Conservation (phyloP, 2,888 invertebrate species). For the Hirtodrosophila histrioides region DNA sequence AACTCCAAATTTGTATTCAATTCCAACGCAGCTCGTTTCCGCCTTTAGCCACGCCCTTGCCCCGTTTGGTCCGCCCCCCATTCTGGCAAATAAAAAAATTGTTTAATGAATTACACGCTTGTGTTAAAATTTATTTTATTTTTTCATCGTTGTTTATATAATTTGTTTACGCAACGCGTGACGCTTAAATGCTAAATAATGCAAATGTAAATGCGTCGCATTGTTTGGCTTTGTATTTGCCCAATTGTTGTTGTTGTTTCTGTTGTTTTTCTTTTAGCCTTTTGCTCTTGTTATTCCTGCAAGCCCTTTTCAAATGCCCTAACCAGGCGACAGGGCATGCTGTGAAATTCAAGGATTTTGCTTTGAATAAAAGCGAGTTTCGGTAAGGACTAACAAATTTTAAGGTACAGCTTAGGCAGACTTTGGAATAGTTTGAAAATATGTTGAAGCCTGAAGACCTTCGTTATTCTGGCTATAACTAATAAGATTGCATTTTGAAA, state of each 20-base stretch:
- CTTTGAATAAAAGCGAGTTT: too few species aligned
- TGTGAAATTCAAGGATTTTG: not conserved
- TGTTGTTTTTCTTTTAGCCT: slow-evolving; percentile 44
- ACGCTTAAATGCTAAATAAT: slow-evolving; percentile 80
- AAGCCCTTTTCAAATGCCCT: slow-evolving; percentile 51
- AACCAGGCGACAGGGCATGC: not conserved
- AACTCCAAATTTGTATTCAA: not conserved
- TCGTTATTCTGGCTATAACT: too few species aligned
- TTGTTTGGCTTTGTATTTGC: slow-evolving; percentile 58
- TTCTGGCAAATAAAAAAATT: slow-evolving; percentile 39
- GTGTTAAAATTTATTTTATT: slow-evolving; percentile 19
- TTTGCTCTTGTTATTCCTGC: slow-evolving; percentile 30
- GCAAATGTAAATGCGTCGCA: slow-evolving; percentile 75
- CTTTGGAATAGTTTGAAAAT: not conserved
- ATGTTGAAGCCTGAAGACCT: too few species aligned
- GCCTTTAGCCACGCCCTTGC: slow-evolving; percentile 11
- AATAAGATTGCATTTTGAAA: too few species aligned
- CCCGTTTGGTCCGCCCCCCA: slow-evolving; percentile 6
- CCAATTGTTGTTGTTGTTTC: slow-evolving; percentile 14
- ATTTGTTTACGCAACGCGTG: slow-evolving; percentile 80
- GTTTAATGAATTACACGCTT: slow-evolving; percentile 73
- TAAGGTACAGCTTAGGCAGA: too few species aligned
- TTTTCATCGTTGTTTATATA: slow-evolving; percentile 59
- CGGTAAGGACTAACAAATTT: too few species aligned
- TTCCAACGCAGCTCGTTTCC: not conserved